Conservation (phyloP, 1,140 invertebrate genomes). For the Aphelenchoides fujianensis region DNA sequence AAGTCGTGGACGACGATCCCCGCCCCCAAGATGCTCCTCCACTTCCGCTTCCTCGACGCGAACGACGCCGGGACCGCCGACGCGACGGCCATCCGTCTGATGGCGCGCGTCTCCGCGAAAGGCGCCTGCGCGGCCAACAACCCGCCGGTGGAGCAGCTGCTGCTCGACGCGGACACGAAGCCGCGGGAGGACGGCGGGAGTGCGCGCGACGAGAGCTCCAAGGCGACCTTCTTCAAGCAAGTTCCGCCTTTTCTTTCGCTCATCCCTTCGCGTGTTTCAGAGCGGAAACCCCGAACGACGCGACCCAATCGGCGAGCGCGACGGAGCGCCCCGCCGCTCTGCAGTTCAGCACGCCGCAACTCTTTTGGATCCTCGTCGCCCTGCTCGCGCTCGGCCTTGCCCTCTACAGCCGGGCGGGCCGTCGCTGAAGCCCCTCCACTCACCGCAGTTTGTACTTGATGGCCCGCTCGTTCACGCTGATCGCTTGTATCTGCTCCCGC, state of each 20-base stretch:
- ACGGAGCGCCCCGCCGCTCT: not conserved
- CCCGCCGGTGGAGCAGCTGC: constrained; percentile 13
- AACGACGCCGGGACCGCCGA: constrained; percentile 5
- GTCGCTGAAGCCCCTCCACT: too few species aligned
- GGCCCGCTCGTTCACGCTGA: constrained; percentile 40
- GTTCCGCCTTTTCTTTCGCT: not conserved
- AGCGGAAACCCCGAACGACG: not conserved
- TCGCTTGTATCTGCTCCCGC: constrained; percentile 42
- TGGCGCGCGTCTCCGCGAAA: constrained; percentile 5
- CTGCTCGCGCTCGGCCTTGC: not conserved
- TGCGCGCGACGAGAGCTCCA: too few species aligned
- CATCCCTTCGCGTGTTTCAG: not conserved
- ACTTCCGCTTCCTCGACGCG: not conserved
- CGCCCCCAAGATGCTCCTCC: constrained; percentile 4
- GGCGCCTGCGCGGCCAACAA: constrained; percentile 6
- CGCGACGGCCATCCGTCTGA: constrained; percentile 1
- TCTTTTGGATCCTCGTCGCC: not conserved
- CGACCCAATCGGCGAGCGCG: too few species aligned
- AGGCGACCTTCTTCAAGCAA: not conserved
- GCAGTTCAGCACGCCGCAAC: constrained; percentile 5
- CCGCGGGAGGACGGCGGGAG: constrained; percentile 3
- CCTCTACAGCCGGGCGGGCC: not conserved
- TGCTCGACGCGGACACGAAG: not conserved
- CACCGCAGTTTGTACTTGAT: constrained; percentile 61
- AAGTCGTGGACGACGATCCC: not conserved